Percentiles rank a stretch among this genome's conserved stretches.
Evolutionary conservation across 1,140 invertebrate genomes (phyloP).

Genomic region (Lepidurus packardi): DNA sequence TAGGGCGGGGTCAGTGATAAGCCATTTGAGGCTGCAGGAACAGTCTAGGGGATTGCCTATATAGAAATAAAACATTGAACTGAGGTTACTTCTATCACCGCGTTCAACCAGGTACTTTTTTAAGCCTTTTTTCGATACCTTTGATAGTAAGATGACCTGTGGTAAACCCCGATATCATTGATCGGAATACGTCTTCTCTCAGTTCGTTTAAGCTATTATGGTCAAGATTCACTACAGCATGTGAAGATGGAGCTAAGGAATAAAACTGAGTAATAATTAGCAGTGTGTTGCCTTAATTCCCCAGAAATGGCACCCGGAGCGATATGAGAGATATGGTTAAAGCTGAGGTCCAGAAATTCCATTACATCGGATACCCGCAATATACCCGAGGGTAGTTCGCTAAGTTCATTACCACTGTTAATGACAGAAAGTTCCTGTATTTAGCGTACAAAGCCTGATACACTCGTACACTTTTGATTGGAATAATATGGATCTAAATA

Average conservation of each 20-base stretch:
- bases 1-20: background rate
- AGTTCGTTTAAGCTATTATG: background rate
- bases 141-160: background rate
- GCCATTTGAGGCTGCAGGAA: slow-evolving; percentile 8
- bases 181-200: background rate
- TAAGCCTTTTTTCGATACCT: background rate
- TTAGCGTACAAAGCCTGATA: no score
- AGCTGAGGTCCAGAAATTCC: background rate
- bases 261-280: background rate
- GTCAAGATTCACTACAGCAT: background rate
- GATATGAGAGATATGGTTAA: background rate
- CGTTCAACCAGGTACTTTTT: background rate
- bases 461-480: no score
- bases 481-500: no score
- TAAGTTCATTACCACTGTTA: no score
- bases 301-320: background rate
- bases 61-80: background rate
- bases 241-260: background rate
- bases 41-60: background rate
- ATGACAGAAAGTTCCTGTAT: no score
- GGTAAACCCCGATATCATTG: background rate
- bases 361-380: background rate
- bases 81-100: background rate
- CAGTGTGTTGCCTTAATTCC: background rate
- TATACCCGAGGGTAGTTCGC: background rate